A percentile compares a stretch with the other conserved stretches of the same genome.
Conservation (phyloP, 2,797 vertebrate species). For the Euphonia xanthogaster region DNA sequence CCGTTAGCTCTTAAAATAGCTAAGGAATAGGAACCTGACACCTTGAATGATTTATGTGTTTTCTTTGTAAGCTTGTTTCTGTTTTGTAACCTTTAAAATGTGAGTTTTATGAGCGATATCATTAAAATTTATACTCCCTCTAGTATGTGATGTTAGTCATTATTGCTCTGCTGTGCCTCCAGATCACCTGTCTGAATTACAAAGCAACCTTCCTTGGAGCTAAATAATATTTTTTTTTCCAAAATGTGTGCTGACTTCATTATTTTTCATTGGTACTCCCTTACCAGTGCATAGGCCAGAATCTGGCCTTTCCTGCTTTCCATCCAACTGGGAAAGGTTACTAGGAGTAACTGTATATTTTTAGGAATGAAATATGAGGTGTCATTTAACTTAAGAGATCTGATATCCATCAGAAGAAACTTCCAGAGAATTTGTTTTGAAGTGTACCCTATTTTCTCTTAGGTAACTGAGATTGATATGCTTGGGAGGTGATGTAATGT, state of each 20-base stretch:
- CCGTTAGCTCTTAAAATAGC: constrained; percentile 59
- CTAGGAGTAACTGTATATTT: constrained; percentile 14
- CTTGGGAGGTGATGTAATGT: not conserved
- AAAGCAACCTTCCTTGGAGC: constrained; percentile 43
- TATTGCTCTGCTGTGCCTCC: constrained; percentile 55
- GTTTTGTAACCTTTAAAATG: constrained; percentile 72
- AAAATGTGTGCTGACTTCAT: not conserved
- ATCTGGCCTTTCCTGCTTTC: constrained; percentile 38
- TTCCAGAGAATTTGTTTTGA: not conserved
- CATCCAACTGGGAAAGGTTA: constrained; percentile 19
- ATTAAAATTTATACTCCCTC: constrained; percentile 68
- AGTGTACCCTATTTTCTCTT: not conserved
- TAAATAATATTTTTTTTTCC: not conserved
- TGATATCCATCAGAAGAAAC: not conserved
- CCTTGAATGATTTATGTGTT: constrained; percentile 62
- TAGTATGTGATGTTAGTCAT: constrained; percentile 64
- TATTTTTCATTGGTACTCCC: not conserved
- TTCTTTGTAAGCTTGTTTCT: constrained; percentile 67
- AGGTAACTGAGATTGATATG: not conserved
- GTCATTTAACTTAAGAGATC: not conserved
- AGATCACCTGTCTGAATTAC: constrained; percentile 55
- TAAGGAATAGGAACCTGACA: constrained; percentile 8
- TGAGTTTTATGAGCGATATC: constrained; percentile 56
- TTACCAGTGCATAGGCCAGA: not conserved
- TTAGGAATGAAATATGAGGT: constrained; percentile 5